Conservation (phyloP, 92 coral and sea anemone genomes). For the Metridium senile region DNA sequence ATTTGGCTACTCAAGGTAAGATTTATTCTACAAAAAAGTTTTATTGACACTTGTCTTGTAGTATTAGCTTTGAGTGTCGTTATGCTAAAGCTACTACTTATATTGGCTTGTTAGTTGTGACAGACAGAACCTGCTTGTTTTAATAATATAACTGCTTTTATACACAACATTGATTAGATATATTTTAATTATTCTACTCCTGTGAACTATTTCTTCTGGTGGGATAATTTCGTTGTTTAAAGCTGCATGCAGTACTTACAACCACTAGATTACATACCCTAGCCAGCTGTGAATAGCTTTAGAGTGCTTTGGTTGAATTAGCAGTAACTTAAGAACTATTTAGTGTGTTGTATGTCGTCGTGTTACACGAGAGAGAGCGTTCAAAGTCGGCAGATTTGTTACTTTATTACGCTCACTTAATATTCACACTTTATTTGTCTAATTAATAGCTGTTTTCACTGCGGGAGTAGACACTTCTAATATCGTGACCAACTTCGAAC, state of each 20-base stretch:
- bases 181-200: background rate
- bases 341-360: constrained; percentile 35
- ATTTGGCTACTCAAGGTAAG: constrained; percentile 83
- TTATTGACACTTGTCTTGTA: constrained; percentile 7
- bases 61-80: background rate
- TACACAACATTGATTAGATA: background rate
- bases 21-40: background rate
- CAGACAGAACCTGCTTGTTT: background rate
- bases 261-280: background rate
- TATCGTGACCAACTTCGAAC: background rate
- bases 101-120: background rate
- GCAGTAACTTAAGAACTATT: constrained; percentile 17
- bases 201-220: background rate
- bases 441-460: constrained; percentile 6
- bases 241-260: background rate
- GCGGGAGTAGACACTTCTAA: constrained; percentile 3
- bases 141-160: background rate
- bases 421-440: background rate
- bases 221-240: background rate
- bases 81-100: background rate
- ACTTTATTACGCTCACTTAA: background rate
- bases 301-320: constrained; percentile 13
- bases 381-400: background rate
- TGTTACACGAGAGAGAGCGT: constrained; percentile 3
- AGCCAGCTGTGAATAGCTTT: constrained; percentile 15